These are phyloP conservation scores for Tenodera sinensis DNA, from an alignment of 2,888 invertebrate genomes.

Conservation along the genomic window DNA sequence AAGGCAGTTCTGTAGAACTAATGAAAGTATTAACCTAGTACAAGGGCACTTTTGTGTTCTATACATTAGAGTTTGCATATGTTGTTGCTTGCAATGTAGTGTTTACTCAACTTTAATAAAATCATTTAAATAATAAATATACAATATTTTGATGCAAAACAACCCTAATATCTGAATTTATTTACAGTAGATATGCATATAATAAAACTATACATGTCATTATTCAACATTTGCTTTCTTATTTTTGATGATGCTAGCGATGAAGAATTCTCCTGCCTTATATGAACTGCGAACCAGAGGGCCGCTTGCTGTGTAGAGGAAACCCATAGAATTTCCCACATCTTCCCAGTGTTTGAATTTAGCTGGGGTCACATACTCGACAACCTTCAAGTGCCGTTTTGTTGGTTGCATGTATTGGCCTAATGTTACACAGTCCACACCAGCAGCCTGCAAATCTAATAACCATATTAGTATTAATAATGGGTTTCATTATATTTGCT, in stretches of 20 bases:
- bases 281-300: slow-evolving; percentile 96
- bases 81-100: no score
- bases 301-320: slow-evolving; percentile 95
- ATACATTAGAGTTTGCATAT: no score
- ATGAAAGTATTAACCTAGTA: no score
- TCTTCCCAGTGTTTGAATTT: slow-evolving; percentile 86
- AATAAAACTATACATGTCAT: background rate
- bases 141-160: background rate
- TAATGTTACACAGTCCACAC: slow-evolving; percentile 93
- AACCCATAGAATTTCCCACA: slow-evolving; percentile 79
- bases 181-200: background rate
- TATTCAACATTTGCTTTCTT: slow-evolving; percentile 34
- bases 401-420: slow-evolving; percentile 99
- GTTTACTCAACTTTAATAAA: no score
- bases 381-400: slow-evolving; percentile 87
- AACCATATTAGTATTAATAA: slow-evolving; percentile 2
- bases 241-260: slow-evolving; percentile 70
- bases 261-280: slow-evolving; percentile 94
- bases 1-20: no score
- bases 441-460: slow-evolving; percentile 70
- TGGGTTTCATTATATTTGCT: background rate
- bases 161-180: background rate
- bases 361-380: slow-evolving; percentile 94
- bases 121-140: no score
- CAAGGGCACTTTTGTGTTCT: no score